Evolutionary conservation across 2,888 invertebrate species (phyloP).

Genomic region (Syrista parreyssii): DNA sequence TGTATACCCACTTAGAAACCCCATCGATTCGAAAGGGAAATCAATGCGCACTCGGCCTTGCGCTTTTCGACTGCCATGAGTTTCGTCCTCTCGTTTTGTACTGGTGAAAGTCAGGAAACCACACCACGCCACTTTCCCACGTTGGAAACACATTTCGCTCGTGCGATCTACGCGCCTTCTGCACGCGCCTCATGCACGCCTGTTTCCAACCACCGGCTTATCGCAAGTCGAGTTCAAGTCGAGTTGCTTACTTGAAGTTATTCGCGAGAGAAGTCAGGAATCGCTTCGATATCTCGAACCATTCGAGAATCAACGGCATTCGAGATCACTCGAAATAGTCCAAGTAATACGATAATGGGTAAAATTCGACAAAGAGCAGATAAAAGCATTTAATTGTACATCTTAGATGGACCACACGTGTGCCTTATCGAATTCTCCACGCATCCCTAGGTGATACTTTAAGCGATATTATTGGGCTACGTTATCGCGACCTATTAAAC

Average conservation of each 20-base stretch:
- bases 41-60: not conserved
- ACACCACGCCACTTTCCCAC: not conserved
- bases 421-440: not conserved
- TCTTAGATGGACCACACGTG: conserved; percentile 52
- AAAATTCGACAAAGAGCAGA: not conserved
- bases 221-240: not conserved
- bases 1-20: not conserved
- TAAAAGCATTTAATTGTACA: conserved; percentile 15
- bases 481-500: conserved; percentile 59
- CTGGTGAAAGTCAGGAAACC: not conserved
- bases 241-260: not conserved
- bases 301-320: not conserved
- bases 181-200: not conserved
- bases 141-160: not conserved
- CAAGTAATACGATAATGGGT: not conserved
- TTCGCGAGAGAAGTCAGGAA: not conserved
- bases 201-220: not conserved
- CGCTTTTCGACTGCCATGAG: not conserved
- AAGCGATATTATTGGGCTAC: conserved; percentile 52
- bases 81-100: not conserved
- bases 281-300: not conserved
- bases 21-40: not conserved
- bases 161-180: not conserved
- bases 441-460: conserved; percentile 39
- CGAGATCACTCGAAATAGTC: not conserved